phyloP scores from a whole-genome alignment of 2,113 vertebrate genomes.

The Carettochelys insculpta region DNA sequence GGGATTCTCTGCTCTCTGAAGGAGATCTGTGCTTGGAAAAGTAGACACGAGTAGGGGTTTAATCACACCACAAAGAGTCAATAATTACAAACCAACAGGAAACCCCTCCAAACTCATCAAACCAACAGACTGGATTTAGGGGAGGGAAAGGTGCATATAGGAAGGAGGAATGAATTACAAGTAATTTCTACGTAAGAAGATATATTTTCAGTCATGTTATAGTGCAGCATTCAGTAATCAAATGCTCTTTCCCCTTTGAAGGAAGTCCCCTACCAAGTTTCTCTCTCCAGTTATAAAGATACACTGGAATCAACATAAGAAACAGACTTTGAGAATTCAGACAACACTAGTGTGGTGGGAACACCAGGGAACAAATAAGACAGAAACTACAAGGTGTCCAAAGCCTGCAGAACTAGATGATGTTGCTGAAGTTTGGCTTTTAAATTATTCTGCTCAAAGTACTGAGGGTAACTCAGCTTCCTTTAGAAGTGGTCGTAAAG shows the following conservation, averaged over 20 bases:
- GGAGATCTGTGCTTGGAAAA: constrained; percentile 48
- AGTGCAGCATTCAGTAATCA: neutral
- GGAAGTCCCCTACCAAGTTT: neutral
- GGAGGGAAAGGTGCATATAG: neutral
- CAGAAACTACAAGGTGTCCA: neutral
- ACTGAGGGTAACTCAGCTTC: neutral
- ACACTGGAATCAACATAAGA: neutral
- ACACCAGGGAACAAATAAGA: neutral
- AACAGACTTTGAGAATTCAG: neutral
- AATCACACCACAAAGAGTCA: neutral
- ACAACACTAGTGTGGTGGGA: neutral
- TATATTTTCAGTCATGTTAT: constrained; percentile 15
- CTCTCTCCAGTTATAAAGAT: constrained; percentile 1
- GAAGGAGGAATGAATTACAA: neutral
- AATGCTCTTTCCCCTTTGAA: neutral
- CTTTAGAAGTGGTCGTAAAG: neutral
- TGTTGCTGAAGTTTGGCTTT: neutral
- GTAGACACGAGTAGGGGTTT: neutral
- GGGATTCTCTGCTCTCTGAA: constrained; percentile 78
- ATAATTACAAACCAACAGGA: neutral
- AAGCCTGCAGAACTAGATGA: neutral
- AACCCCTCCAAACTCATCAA: neutral
- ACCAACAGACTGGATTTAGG: neutral
- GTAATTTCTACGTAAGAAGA: neutral
- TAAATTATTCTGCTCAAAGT: neutral